These are phyloP conservation scores for Syngnathus rostellatus DNA, from an alignment of 2,797 vertebrate genomes.

Conservation along the genomic window DNA sequence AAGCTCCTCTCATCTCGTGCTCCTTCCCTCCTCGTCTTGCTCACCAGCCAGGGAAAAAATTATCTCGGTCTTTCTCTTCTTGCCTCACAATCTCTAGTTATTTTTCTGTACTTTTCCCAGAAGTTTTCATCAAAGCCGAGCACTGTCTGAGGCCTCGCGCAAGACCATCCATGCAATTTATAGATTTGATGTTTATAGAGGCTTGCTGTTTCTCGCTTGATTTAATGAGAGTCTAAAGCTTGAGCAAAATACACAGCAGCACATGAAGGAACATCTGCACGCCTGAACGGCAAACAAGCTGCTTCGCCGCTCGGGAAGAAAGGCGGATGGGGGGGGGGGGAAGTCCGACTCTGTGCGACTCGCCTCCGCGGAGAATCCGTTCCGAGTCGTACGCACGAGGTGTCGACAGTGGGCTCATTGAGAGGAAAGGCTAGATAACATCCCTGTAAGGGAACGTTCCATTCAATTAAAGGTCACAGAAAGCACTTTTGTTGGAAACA, in stretches of 20 bases:
- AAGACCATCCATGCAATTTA: constrained; percentile 74
- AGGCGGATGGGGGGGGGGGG: constrained; percentile 34
- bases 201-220: constrained; percentile 65
- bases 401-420: constrained; percentile 11
- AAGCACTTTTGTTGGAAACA: background rate
- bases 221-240: constrained; percentile 73
- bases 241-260: constrained; percentile 55
- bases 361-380: constrained; percentile 26
- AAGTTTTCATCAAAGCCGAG: constrained; percentile 74
- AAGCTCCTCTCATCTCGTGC: constrained; percentile 78
- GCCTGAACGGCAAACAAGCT: constrained; percentile 46
- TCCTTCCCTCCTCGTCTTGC: constrained; percentile 32
- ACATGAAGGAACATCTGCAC: constrained; percentile 12
- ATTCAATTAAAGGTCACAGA: constrained; percentile 21
- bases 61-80: constrained; percentile 73
- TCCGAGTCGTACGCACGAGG: constrained; percentile 21
- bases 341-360: constrained; percentile 39
- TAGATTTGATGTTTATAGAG: constrained; percentile 71
- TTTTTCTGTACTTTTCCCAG: constrained; percentile 72
- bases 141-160: constrained; percentile 67
- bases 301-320: constrained; percentile 31
- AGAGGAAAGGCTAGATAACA: background rate
- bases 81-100: constrained; percentile 67
- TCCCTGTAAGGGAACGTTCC: constrained; percentile 19
- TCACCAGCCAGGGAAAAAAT: constrained; percentile 74